Base-by-base conservation (phyloP, 2,113 vertebrate species). In the Tetraodon nigroviridis region DNA sequence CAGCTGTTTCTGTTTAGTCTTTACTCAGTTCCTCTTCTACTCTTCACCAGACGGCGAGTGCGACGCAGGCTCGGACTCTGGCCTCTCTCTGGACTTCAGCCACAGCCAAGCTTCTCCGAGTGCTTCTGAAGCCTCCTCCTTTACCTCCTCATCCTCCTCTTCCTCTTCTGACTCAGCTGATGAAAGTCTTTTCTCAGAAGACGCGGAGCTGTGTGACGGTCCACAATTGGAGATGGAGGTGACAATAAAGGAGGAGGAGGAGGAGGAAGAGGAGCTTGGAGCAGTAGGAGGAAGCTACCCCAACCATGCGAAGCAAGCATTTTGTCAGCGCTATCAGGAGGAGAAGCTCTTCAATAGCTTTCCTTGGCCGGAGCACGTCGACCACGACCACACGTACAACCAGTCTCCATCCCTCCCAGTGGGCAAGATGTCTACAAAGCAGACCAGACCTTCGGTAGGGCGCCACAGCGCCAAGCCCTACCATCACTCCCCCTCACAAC, bases 321-420 rank as follows among this genome's bases (percentile, higher is more conserved):
- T 92, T 71, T 86, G 90, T 58, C 82, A 90, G 81, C 88, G 89
- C 88, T 91, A 87, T 76, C 87, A 91, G 73, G 89, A 93, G 59
- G 90, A 92, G 0, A 82, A 90, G 12, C 88, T 88, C 56, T 92
- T 94, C 19, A 91, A 91, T 2, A 89, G 86, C 71, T 81, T 94
- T 75, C 91, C 93, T 66, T 93, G 93, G 83, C 81, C 92, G 80
- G 93, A 96, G 77, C 88, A 94, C 0, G 85, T 98, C 0, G 90
- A 87, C 60, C 97, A 99, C 55, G 95, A 99, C 84, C 96, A 99
- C 83, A 97, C 94, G 0, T 99, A 98, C 79, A 94, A 95, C 91
- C 93, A 95, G 83, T 22, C 61, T 18, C 11, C 49, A 13, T 46
- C 59, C 2, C 7, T 12, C 32, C 32, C 32, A 37, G 32, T 17